Evolutionary conservation across 2,113 vertebrate species (phyloP).

Genomic region (Athene noctua): DNA sequence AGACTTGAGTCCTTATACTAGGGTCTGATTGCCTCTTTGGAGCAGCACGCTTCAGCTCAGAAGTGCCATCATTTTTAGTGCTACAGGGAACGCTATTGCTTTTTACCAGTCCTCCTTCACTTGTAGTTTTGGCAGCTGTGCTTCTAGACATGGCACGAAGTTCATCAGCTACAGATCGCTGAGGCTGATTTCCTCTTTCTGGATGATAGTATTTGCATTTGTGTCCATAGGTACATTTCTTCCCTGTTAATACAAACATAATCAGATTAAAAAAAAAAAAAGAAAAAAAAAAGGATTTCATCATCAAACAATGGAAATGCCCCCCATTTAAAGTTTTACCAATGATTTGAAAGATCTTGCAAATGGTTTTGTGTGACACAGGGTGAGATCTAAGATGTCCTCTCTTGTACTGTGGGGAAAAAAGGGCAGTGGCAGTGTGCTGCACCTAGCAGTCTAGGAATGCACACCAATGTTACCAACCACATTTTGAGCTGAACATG

Average conservation of each 20-base stretch:
- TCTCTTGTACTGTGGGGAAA: not conserved
- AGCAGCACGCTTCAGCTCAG: conserved; percentile 78
- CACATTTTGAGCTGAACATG: not conserved
- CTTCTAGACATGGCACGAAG: conserved; percentile 94
- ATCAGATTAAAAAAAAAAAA: not conserved
- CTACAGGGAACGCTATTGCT: conserved; percentile 94
- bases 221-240: conserved; percentile 98
- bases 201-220: conserved; percentile 99
- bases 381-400: not conserved
- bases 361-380: not conserved
- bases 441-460: not conserved
- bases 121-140: conserved; percentile 82
- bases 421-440: not conserved
- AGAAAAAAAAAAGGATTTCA: not conserved
- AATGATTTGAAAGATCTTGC: not conserved
- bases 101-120: conserved; percentile 88
- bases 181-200: conserved; percentile 93
- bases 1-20: conserved; percentile 88
- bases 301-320: not conserved
- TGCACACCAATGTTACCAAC: not conserved
- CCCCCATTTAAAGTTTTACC: not conserved
- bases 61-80: conserved; percentile 77
- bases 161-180: conserved; percentile 94
- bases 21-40: conserved; percentile 93
- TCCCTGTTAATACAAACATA: conserved; percentile 75